A percentile compares a stretch with the other conserved stretches of the same genome.
Conservation (phyloP, 2,113 vertebrate genomes). For the Erpornis zantholeuca region DNA sequence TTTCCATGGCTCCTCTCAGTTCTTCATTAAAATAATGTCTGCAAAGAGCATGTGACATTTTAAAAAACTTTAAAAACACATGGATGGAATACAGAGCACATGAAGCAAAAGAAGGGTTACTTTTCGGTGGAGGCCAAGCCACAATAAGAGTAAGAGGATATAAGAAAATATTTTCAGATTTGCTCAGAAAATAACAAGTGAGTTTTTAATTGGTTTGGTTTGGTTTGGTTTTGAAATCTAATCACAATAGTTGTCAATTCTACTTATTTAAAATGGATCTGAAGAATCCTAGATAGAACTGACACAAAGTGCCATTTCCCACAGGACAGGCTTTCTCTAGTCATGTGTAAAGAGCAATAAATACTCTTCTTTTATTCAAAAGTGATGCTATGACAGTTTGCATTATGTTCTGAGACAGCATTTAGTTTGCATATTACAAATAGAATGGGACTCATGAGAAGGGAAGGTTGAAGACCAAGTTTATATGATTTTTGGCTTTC, state of each 20-base stretch:
- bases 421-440: not conserved
- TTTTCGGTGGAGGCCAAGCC: not conserved
- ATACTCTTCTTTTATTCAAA: not conserved
- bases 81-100: not conserved
- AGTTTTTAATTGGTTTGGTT: not conserved
- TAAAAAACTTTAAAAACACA: not conserved
- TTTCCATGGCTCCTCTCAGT: not conserved
- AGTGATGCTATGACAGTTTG: not conserved
- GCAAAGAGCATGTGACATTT: not conserved
- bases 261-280: not conserved
- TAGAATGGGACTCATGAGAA: not conserved
- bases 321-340: not conserved
- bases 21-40: not conserved
- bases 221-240: not conserved
- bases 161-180: not conserved
- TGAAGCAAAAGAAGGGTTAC: not conserved
- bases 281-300: not conserved
- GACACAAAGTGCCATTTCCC: not conserved
- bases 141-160: not conserved
- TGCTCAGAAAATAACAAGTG: not conserved
- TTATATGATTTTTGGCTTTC: not conserved
- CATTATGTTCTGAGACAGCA: not conserved
- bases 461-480: not conserved
- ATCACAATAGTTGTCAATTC: not conserved
- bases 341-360: not conserved